A percentile compares a stretch with the other conserved stretches of the same genome.
These are phyloP conservation scores for Eupsittula cactorum DNA, from an alignment of 2,113 vertebrate genomes.

Conservation along the genomic window DNA sequence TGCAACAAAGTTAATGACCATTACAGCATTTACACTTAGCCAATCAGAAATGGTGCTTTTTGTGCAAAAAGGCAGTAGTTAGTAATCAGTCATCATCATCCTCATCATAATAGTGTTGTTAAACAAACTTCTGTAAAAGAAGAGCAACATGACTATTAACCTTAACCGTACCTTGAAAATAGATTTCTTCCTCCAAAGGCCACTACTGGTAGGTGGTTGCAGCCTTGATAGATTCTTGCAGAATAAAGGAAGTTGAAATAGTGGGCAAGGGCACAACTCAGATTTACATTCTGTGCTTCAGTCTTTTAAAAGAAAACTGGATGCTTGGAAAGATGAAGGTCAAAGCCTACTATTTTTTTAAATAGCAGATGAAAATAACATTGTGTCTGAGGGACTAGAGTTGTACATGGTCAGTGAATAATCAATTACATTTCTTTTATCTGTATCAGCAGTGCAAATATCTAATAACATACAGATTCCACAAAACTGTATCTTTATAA, in stretches of 20 bases:
- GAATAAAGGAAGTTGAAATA: conserved; percentile 12
- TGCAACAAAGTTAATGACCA: conserved; percentile 57
- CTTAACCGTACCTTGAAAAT: conserved; percentile 46
- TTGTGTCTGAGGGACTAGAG: neutral
- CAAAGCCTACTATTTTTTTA: conserved; percentile 13
- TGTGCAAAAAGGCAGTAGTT: conserved; percentile 51
- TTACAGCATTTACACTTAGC: conserved; percentile 41
- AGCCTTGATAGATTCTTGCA: conserved; percentile 31
- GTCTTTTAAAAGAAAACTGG: neutral
- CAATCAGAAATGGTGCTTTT: conserved; percentile 39
- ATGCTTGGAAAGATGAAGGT: neutral
- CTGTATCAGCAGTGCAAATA: neutral
- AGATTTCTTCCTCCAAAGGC: conserved; percentile 20
- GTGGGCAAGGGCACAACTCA: neutral
- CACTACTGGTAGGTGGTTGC: neutral
- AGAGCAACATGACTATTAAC: conserved; percentile 54
- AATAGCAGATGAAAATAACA: conserved; percentile 4
- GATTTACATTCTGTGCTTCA: conserved; percentile 20
- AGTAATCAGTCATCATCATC: conserved; percentile 61
- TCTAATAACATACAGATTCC: neutral
- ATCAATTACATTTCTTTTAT: conserved; percentile 3
- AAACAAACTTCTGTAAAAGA: conserved; percentile 62
- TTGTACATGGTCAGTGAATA: neutral
- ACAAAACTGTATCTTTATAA: neutral
- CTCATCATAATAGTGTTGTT: conserved; percentile 43